Percentiles rank a stretch among this genome's conserved stretches.
Evolutionary conservation across 2,888 invertebrate genomes (phyloP).

Genomic region (Luffia ferchaultella): DNA sequence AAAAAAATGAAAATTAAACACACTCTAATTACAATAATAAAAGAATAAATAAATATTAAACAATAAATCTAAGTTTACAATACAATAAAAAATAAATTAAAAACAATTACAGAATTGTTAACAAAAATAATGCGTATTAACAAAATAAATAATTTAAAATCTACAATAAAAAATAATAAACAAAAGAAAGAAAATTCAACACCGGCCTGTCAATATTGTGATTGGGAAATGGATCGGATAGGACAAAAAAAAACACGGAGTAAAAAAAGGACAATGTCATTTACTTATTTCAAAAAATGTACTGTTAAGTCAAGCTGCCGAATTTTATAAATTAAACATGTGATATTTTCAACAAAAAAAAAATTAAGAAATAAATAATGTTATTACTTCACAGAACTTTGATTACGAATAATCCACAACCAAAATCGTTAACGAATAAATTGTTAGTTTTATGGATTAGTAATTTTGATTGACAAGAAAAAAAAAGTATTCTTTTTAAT

Average conservation of each 20-base stretch:
- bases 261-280: conserved; percentile 38
- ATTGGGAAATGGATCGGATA: conserved; percentile 24
- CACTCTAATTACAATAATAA: conserved; percentile 23
- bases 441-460: too few species aligned
- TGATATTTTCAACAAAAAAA: conserved; percentile 47
- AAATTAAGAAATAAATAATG: conserved; percentile 37
- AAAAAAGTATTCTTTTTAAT: conserved; percentile 37
- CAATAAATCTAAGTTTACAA: conserved; percentile 35
- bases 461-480: too few species aligned
- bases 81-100: conserved; percentile 52
- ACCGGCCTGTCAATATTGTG: conserved; percentile 67
- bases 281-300: conserved; percentile 56
- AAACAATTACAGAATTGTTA: conserved; percentile 33
- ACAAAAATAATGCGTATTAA: conserved; percentile 41
- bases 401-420: conserved; percentile 38
- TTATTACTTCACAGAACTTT: conserved; percentile 19
- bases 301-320: conserved; percentile 59
- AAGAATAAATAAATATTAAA: conserved; percentile 31
- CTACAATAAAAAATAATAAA: conserved; percentile 35
- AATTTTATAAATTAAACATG: conserved; percentile 38
- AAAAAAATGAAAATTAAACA: neutral
- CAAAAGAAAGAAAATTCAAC: conserved; percentile 51
- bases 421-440: conserved; percentile 15
- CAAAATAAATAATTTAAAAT: conserved; percentile 51
- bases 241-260: conserved; percentile 18